Percentiles rank a stretch among this genome's conserved stretches.
phyloP scores from a whole-genome alignment of 2,888 invertebrate species.

The Aspidapion aeneum region DNA sequence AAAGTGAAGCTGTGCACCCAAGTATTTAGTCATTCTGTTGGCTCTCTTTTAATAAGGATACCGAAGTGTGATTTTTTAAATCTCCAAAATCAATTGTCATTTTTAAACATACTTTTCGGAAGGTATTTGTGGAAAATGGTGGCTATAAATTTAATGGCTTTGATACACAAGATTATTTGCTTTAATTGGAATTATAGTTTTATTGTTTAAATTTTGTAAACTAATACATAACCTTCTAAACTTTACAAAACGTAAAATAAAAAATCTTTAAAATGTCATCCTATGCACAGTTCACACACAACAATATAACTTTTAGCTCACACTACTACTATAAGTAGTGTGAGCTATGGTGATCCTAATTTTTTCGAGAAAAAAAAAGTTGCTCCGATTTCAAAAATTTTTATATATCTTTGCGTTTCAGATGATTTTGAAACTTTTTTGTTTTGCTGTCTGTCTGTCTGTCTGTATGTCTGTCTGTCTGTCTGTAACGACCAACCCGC shows the following conservation, averaged over 20 bases:
- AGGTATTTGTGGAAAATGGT: background rate
- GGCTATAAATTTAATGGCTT: background rate
- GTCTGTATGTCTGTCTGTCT: no score
- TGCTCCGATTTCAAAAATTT: background rate
- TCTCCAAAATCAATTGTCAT: background rate
- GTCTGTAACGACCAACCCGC: no score
- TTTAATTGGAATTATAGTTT: background rate
- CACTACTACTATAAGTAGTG: background rate
- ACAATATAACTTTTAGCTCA: background rate
- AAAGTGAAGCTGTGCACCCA: constrained; percentile 24
- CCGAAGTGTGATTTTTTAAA: constrained; percentile 18
- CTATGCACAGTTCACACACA: background rate
- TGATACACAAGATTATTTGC: background rate
- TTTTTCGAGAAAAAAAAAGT: background rate
- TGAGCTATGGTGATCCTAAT: background rate
- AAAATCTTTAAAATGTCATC: no score
- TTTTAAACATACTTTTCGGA: background rate
- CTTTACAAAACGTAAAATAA: background rate
- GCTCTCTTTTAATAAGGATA: constrained; percentile 22
- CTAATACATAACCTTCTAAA: background rate
- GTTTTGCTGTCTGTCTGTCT: no score
- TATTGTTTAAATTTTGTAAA: background rate
- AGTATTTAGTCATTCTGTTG: constrained; percentile 23
- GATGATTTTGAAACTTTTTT: no score
- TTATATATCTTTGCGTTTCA: no score